A percentile compares a stretch with the other conserved stretches of the same genome.
phyloP scores from a whole-genome alignment of 2,888 invertebrate genomes.

The Drosophila percnosoma region DNA sequence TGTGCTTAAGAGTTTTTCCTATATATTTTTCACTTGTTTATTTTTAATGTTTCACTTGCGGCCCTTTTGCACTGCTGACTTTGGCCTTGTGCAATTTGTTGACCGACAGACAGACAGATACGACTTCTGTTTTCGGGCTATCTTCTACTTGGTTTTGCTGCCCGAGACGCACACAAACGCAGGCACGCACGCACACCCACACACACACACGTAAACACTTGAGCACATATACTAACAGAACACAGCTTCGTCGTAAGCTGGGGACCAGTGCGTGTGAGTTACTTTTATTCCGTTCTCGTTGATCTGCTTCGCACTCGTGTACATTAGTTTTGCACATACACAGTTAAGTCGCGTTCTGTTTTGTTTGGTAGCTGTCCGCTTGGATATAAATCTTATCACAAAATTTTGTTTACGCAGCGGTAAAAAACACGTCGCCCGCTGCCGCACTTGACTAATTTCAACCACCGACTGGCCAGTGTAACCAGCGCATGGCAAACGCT shows the following conservation, averaged over 20 bases:
- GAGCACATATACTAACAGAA: constrained; percentile 23
- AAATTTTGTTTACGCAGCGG: constrained; percentile 66
- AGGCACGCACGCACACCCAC: constrained; percentile 32
- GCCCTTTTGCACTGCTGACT: constrained; percentile 27
- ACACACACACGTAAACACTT: constrained; percentile 35
- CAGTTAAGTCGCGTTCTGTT: constrained; percentile 9
- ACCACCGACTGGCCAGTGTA: constrained; percentile 54
- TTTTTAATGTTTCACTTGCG: neutral
- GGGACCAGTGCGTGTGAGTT: constrained; percentile 13
- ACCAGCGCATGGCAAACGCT: constrained; percentile 16
- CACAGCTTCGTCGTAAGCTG: constrained; percentile 51
- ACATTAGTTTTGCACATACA: constrained; percentile 5
- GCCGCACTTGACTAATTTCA: constrained; percentile 55
- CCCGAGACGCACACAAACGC: constrained; percentile 44
- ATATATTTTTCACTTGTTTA: constrained; percentile 10
- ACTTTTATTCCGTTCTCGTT: constrained; percentile 19
- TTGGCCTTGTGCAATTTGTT: constrained; percentile 55
- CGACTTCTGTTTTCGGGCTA: constrained; percentile 56
- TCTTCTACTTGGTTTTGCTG: constrained; percentile 46
- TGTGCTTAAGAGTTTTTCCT: constrained; percentile 7
- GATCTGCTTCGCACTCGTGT: constrained; percentile 7
- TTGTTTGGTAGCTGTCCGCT: constrained; percentile 12
- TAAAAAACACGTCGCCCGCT: constrained; percentile 41
- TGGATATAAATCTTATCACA: constrained; percentile 58
- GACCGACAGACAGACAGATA: constrained; percentile 49